Evolutionary conservation across 2,888 invertebrate genomes (phyloP), one percentile per base, ranked within the genome.

Genomic region (Cosmia pyralina): DNA sequence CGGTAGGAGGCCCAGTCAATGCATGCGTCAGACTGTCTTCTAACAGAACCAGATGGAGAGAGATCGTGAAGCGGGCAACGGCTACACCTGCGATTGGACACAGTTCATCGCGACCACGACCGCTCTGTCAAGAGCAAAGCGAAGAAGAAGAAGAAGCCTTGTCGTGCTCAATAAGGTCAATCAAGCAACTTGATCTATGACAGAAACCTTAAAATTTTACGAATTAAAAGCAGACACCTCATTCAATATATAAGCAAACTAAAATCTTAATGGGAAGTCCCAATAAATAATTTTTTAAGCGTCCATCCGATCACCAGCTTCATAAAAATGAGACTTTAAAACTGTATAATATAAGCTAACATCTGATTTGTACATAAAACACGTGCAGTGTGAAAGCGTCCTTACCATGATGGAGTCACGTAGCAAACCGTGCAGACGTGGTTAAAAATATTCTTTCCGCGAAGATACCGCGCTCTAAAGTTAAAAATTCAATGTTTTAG

Each of bases 401-500:
- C 81, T 87, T 81, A 88, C 75, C 63, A 85, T 85, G 87, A 90
- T 90, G 85, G 87, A 90, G 90, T 89, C 90, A 90, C 91, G 93
- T 92, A 86, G 82, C 85, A 88, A 88, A 87, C 85, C 86, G 87
- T 88, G 88, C 90, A 89, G 90, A 92, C 91, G 91, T 87, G 90
- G 91, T 89, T 91, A 89, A 90, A 91, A 91, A 92, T 90, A 90
- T 88, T 90, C 89, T 88, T 87, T 79, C 83, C 82, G 76, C 88
- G 85, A 87, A 90, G 88, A 90, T 85, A 87, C 80, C 85, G 85
- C 88, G 83, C 77, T 85, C 85, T 82, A 85, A 86, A 87, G 89
- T 92, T 92, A 93, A 93, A 92, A 93, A 93, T 92, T 93, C 91
- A 92, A 93, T 93, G 90, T 90, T 89, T 88, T 76, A 77, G 80